Evolutionary conservation across 1,140 invertebrate genomes (phyloP).

Genomic region (Pseudachorutes palmiensis): DNA sequence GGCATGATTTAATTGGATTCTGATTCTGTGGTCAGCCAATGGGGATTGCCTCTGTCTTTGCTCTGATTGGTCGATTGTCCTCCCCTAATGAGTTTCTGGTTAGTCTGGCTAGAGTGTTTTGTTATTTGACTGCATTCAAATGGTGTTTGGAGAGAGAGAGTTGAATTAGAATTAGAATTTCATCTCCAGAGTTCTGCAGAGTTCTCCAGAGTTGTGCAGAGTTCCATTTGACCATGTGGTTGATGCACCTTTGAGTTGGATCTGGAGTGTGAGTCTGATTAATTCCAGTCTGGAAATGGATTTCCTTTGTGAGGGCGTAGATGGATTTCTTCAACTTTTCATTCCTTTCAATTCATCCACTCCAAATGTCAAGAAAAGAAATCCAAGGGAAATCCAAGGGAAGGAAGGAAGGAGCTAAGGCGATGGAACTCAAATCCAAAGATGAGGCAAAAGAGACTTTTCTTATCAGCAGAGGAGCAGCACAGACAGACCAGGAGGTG

Average conservation of each 20-base stretch:
- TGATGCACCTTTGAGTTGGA: not conserved
- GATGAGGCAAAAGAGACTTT: too few relatives aligned
- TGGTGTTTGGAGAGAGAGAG: too few relatives aligned
- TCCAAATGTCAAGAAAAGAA: conserved; percentile 2
- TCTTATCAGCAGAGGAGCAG: too few relatives aligned
- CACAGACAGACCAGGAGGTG: too few relatives aligned
- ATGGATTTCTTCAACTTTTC: not conserved
- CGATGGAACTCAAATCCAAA: too few relatives aligned
- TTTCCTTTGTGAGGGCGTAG: not conserved
- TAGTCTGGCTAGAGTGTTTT: too few relatives aligned
- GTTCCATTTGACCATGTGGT: too few relatives aligned
- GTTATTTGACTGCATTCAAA: too few relatives aligned
- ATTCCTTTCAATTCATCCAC: not conserved
- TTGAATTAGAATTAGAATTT: too few relatives aligned
- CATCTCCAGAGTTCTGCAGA: too few relatives aligned
- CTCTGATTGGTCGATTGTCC: not conserved
- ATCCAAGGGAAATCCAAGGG: not conserved
- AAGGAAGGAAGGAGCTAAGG: too few relatives aligned
- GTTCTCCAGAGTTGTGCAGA: too few relatives aligned
- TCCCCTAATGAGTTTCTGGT: not conserved
- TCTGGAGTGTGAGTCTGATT: conserved; percentile 4
- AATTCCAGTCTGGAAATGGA: conserved; percentile 3
- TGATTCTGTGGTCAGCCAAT: not conserved
- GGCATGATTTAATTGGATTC: not conserved
- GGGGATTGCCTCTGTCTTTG: not conserved